phyloP scores from a whole-genome alignment of 37 sponge, comb jelly and placozoan species.

The Cladorhizidae sp. region DNA sequence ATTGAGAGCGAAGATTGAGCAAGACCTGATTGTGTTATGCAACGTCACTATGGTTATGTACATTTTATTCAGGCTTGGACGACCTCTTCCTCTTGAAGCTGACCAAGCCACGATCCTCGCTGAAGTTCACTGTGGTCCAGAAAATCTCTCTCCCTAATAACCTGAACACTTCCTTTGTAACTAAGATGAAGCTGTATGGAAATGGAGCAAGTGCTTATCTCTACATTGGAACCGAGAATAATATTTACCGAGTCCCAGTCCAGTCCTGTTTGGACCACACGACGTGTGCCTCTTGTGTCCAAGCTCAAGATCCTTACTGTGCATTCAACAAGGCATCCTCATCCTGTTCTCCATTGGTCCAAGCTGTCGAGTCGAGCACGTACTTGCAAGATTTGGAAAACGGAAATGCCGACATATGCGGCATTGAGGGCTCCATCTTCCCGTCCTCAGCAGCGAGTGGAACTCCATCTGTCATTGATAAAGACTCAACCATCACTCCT shows the following conservation, averaged over 20 bases:
- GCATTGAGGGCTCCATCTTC: too few relatives aligned
- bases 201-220: not conserved
- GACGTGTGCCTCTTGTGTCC: conserved; percentile 39
- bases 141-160: not conserved
- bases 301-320: conserved; percentile 69
- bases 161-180: not conserved
- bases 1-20: too few relatives aligned
- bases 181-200: conserved; percentile 3
- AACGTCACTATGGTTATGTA: too few relatives aligned
- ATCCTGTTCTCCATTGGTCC: conserved; percentile 36
- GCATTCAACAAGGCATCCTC: conserved; percentile 19
- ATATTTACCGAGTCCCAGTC: conserved; percentile 32
- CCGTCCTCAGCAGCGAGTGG: too few relatives aligned
- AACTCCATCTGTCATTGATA: too few relatives aligned
- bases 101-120: too few relatives aligned
- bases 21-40: too few relatives aligned
- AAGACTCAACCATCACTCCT: too few relatives aligned
- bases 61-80: too few relatives aligned
- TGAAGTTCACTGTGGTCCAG: not conserved
- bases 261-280: conserved; percentile 34
- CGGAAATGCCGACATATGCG: conserved; percentile 13
- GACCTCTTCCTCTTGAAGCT: too few relatives aligned
- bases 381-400: conserved; percentile 32
- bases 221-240: conserved; percentile 45
- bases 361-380: not conserved